Conservation (phyloP, 2,797 vertebrate species). For the Babyrousa celebensis region DNA sequence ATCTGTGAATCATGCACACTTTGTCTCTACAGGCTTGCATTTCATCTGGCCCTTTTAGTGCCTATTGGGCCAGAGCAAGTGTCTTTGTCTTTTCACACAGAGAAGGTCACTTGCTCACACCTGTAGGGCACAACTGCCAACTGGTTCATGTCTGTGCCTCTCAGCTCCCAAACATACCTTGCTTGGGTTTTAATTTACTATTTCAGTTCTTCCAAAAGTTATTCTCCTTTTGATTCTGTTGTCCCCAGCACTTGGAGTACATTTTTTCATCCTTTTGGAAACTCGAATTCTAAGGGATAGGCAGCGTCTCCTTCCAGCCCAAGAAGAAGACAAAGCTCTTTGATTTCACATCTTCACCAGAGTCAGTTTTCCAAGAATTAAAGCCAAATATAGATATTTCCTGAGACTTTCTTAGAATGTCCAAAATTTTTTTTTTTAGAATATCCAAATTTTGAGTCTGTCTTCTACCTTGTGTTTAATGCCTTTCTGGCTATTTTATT, state of each 20-base stretch:
- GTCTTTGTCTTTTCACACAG: background rate
- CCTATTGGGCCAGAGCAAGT: background rate
- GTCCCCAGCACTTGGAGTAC: background rate
- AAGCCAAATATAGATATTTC: background rate
- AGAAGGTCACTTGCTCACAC: background rate
- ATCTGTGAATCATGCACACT: background rate
- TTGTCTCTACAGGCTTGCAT: background rate
- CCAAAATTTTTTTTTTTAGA: conserved; percentile 29
- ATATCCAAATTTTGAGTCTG: background rate
- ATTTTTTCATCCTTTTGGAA: background rate
- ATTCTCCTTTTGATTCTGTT: background rate
- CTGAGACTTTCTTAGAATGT: conserved; percentile 4
- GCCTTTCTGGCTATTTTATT: background rate
- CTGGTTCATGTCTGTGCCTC: accelerated
- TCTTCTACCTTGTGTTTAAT: background rate
- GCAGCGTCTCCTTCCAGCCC: background rate
- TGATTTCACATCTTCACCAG: background rate
- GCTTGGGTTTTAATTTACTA: background rate
- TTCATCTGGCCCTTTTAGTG: background rate
- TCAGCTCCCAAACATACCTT: background rate
- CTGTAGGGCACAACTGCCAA: too few relatives aligned
- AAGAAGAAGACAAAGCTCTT: background rate
- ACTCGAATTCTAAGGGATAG: background rate
- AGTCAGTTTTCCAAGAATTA: background rate
- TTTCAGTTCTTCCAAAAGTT: background rate